These are phyloP conservation scores for Carollia perspicillata DNA, from an alignment of 2,113 vertebrate genomes.

Conservation along the genomic window DNA sequence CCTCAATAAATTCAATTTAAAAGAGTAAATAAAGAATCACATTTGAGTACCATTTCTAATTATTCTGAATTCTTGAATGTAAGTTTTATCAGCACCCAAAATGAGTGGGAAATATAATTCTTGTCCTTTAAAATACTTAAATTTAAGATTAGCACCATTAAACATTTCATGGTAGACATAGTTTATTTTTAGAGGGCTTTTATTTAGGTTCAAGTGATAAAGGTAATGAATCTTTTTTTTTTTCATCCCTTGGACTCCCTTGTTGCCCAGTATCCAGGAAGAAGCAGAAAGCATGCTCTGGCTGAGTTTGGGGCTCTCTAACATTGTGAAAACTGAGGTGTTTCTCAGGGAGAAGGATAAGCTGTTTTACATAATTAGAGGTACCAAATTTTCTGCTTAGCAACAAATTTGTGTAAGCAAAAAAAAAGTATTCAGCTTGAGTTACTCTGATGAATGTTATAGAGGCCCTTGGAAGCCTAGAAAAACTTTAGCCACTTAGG, in stretches of 20 bases:
- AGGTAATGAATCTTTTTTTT: slow-evolving; percentile 71
- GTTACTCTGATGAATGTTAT: slow-evolving; percentile 87
- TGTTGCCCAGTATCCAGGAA: slow-evolving; percentile 80
- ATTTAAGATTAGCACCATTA: background rate
- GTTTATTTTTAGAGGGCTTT: slow-evolving; percentile 40
- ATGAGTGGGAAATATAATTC: background rate
- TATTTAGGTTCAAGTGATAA: slow-evolving; percentile 55
- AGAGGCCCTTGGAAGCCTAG: slow-evolving; percentile 80
- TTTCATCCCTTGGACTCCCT: slow-evolving; percentile 67
- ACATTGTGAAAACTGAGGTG: slow-evolving; percentile 80
- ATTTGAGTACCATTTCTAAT: background rate
- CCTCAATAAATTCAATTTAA: background rate
- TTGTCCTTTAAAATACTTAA: background rate
- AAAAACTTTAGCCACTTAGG: slow-evolving; percentile 82
- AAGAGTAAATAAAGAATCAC: background rate
- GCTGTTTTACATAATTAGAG: slow-evolving; percentile 89
- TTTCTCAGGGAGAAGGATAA: slow-evolving; percentile 85
- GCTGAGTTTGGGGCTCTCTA: slow-evolving; percentile 76
- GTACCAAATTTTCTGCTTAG: slow-evolving; percentile 89
- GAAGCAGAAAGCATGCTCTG: slow-evolving; percentile 70
- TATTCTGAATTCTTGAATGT: background rate
- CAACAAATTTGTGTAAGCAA: slow-evolving; percentile 94
- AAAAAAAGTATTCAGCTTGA: slow-evolving; percentile 79
- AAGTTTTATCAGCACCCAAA: background rate
- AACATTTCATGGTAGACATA: background rate